phyloP scores from a whole-genome alignment of 2,888 invertebrate genomes.

The Pomacea canaliculata region DNA sequence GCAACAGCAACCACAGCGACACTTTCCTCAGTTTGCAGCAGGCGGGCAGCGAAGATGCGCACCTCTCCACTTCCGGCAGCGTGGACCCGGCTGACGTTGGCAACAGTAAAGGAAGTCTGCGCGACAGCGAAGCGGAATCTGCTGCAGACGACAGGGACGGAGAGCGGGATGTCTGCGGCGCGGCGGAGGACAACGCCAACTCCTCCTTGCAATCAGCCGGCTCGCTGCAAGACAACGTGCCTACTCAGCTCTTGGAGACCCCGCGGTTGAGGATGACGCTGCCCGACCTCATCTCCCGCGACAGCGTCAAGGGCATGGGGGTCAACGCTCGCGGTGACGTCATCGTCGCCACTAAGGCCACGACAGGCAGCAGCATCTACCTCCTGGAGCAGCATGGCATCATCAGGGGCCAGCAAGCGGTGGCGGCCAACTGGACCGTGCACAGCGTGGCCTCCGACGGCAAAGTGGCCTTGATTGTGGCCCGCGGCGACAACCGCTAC shows the following conservation, averaged over 20 bases:
- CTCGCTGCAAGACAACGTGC: slow-evolving; percentile 21
- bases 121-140: neutral
- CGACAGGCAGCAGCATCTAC: slow-evolving; percentile 49
- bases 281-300: slow-evolving; percentile 51
- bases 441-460: slow-evolving; percentile 59
- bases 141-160: neutral
- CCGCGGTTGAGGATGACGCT: slow-evolving; percentile 48
- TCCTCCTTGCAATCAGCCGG: slow-evolving; percentile 24
- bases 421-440: slow-evolving; percentile 54
- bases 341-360: slow-evolving; percentile 52
- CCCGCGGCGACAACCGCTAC: slow-evolving; percentile 58
- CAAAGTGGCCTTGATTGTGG: slow-evolving; percentile 52
- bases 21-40: slow-evolving; percentile 27
- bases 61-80: neutral
- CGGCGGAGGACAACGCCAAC: slow-evolving; percentile 16
- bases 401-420: slow-evolving; percentile 51
- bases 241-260: slow-evolving; percentile 34
- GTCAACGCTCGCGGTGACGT: slow-evolving; percentile 49
- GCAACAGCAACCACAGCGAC: slow-evolving; percentile 52
- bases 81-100: neutral
- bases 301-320: slow-evolving; percentile 58
- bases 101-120: neutral
- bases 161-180: neutral
- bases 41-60: neutral
- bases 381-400: slow-evolving; percentile 59